phyloP scores from a whole-genome alignment of 2,888 invertebrate species.

The Epinotia nisella region DNA sequence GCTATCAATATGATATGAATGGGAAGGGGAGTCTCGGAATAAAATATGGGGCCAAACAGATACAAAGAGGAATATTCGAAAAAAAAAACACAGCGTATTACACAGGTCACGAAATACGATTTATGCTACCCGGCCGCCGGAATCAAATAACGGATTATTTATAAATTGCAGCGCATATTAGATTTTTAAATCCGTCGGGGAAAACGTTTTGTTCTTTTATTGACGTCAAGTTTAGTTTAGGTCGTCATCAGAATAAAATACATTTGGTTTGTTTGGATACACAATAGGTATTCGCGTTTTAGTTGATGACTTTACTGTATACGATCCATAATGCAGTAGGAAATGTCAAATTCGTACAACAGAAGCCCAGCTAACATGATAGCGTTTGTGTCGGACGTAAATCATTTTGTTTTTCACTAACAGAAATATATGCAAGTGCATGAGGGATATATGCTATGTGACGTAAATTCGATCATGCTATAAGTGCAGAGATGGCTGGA shows the following conservation, averaged over 20 bases:
- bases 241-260: background rate
- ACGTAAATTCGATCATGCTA: no score
- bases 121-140: background rate
- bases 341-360: background rate
- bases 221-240: background rate
- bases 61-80: constrained; percentile 8
- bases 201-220: background rate
- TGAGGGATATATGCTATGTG: no score
- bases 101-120: constrained; percentile 16
- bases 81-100: constrained; percentile 11
- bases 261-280: background rate
- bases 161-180: constrained; percentile 4
- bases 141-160: constrained; percentile 20
- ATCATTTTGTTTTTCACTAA: no score
- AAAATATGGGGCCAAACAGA: constrained; percentile 28
- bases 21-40: constrained; percentile 25
- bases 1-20: constrained; percentile 33
- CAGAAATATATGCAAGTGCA: no score
- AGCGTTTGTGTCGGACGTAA: no score
- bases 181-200: background rate
- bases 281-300: background rate
- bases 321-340: background rate
- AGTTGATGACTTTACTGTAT: background rate
- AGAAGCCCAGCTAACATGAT: no score
- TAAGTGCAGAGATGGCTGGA: no score